These are phyloP conservation scores for Chaetura pelagica DNA, from an alignment of 2,113 vertebrate species.

Conservation along the genomic window DNA sequence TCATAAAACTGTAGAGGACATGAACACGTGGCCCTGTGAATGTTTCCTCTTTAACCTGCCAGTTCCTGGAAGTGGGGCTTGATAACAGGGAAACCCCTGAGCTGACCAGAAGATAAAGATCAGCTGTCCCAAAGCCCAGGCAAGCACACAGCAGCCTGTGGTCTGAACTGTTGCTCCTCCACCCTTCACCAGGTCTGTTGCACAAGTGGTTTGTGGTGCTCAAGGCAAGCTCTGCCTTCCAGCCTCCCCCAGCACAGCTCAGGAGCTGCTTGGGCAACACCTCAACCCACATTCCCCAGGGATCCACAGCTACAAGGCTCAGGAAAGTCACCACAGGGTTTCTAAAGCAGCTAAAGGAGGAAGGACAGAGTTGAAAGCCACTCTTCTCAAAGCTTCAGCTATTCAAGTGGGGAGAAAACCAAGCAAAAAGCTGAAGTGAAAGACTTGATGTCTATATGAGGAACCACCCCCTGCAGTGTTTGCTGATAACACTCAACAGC, in stretches of 20 bases:
- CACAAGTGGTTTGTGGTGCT: background rate
- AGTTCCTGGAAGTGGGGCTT: background rate
- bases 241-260: background rate
- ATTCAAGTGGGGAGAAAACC: background rate
- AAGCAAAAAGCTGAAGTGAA: background rate
- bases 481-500: background rate
- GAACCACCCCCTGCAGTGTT: background rate
- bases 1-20: background rate
- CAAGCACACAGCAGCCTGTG: background rate
- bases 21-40: background rate
- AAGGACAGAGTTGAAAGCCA: background rate
- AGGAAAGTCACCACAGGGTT: background rate
- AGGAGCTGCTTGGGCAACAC: background rate
- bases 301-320: background rate
- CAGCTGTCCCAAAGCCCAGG: background rate
- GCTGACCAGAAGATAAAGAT: background rate
- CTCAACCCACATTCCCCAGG: background rate
- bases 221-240: background rate
- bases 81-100: background rate
- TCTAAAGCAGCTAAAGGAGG: background rate
- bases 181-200: background rate
- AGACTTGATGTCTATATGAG: background rate
- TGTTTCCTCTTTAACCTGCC: background rate
- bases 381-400: background rate
- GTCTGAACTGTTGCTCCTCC: background rate